Conservation (phyloP, 2,113 vertebrate species). For the Apteryx owenii region DNA sequence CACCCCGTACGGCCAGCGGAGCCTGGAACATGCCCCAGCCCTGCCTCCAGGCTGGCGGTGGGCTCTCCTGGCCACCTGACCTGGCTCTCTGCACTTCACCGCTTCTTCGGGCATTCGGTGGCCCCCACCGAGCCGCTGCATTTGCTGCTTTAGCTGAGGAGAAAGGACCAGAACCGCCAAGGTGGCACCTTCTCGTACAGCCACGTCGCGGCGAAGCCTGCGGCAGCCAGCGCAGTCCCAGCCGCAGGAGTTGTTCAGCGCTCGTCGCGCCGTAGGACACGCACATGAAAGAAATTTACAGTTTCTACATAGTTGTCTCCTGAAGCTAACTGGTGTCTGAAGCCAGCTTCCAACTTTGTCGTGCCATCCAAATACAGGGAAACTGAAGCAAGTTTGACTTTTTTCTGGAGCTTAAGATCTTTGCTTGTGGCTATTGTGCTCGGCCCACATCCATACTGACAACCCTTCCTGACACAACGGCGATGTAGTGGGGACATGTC, state of each 20-base stretch:
- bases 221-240: not conserved
- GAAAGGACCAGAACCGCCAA: not conserved
- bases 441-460: rapidly evolving
- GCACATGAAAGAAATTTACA: conserved; percentile 4
- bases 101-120: rapidly evolving
- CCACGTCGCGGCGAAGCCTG: not conserved
- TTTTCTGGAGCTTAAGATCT: not conserved
- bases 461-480: not conserved
- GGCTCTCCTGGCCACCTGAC: too few relatives aligned
- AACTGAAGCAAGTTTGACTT: not conserved
- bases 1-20: not conserved
- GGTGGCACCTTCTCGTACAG: not conserved
- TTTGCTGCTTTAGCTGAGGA: not conserved
- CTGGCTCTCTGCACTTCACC: not conserved
- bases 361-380: not conserved
- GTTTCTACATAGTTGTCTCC: not conserved
- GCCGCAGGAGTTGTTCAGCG: not conserved
- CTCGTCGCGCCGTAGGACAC: not conserved
- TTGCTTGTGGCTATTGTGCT: not conserved
- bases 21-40: not conserved
- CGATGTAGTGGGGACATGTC: not conserved
- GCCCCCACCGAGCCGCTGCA: not conserved
- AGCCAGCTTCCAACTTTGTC: not conserved
- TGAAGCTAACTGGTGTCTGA: conserved; percentile 32
- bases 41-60: too few relatives aligned